Conservation (phyloP, 2,113 vertebrate genomes). For the Grallaria varia region DNA sequence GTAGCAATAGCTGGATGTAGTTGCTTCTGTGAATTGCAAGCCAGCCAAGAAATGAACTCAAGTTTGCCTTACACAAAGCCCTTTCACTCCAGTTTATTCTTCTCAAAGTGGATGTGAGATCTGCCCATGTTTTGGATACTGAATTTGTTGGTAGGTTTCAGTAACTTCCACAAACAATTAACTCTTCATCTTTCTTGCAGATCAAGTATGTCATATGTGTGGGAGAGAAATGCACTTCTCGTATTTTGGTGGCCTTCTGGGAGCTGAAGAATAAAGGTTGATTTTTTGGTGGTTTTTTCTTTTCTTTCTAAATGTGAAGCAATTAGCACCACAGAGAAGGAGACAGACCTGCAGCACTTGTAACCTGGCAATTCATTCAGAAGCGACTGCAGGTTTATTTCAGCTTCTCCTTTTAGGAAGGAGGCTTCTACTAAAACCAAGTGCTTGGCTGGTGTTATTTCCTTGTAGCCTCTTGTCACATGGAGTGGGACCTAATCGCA, state of each 20-base stretch:
- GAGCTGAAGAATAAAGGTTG: background rate
- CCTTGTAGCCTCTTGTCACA: background rate
- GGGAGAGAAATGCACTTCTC: background rate
- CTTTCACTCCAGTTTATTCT: background rate
- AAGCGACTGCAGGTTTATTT: background rate
- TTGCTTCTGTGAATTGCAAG: background rate
- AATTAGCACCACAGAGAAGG: background rate
- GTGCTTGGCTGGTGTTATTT: background rate
- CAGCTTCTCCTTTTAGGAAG: background rate
- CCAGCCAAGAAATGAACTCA: background rate
- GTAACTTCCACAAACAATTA: background rate
- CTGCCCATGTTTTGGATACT: accelerated
- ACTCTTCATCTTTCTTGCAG: background rate
- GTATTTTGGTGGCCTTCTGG: background rate
- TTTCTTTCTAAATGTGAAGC: background rate
- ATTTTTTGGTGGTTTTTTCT: no score
- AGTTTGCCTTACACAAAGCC: background rate
- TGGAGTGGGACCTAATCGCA: background rate
- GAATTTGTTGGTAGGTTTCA: background rate
- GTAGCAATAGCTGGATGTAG: background rate
- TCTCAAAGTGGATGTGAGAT: background rate
- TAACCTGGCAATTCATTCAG: background rate
- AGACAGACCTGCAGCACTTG: background rate
- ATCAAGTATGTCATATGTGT: background rate
- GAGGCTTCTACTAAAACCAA: background rate